phyloP scores from a whole-genome alignment of 2,797 vertebrate species.

The Peromyscus aztecus region DNA sequence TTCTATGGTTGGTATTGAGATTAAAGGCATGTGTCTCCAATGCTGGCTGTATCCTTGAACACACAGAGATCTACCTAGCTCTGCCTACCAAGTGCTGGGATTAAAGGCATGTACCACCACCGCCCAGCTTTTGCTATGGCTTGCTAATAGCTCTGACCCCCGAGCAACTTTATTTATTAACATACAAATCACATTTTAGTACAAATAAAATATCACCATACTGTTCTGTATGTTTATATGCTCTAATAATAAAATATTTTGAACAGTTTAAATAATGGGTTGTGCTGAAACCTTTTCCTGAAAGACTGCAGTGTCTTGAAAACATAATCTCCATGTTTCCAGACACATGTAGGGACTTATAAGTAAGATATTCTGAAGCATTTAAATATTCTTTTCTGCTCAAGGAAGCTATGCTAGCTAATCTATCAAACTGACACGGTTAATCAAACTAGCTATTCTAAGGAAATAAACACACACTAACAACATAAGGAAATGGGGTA shows the following conservation, averaged over 20 bases:
- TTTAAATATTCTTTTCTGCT: background rate
- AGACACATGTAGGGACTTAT: background rate
- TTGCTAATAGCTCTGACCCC: too few species aligned
- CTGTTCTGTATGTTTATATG: background rate
- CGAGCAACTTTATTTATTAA: too few species aligned
- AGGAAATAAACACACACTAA: slow-evolving; percentile 1
- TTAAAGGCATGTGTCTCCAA: too few species aligned
- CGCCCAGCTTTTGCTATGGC: too few species aligned
- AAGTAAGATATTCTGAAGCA: background rate
- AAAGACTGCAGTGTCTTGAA: slow-evolving; percentile 6
- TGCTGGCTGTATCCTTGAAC: too few species aligned
- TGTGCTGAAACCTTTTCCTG: background rate
- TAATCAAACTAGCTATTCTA: background rate
- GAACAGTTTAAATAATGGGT: background rate
- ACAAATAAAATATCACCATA: too few species aligned
- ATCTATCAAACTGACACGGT: background rate
- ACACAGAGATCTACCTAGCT: too few species aligned
- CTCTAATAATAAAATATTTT: background rate
- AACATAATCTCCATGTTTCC: background rate
- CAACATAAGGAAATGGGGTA: background rate
- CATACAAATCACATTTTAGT: too few species aligned
- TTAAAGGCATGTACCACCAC: too few species aligned
- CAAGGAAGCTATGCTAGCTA: background rate
- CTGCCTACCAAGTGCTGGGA: too few species aligned
- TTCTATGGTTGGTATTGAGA: too few species aligned